A percentile compares a stretch with the other conserved stretches of the same genome.
phyloP scores from a whole-genome alignment of 2,113 vertebrate species.

The Toxotes chatareus region DNA sequence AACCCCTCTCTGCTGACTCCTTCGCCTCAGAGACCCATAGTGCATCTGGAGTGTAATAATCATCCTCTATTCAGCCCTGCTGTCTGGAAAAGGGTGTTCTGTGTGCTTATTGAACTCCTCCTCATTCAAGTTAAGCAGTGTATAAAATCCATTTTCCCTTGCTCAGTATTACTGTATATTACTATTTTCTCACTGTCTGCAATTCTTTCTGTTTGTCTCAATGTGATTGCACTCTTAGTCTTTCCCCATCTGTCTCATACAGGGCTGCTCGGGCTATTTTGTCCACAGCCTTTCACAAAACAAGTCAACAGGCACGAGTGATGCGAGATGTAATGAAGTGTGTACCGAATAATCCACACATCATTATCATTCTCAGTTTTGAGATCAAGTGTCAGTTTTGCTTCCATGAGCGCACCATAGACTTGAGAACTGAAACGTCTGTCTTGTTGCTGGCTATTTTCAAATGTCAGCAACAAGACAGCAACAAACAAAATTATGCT shows the following conservation, averaged over 20 bases:
- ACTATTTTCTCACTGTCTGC: conserved; percentile 3
- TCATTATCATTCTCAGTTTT: not conserved
- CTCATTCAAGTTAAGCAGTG: conserved; percentile 41
- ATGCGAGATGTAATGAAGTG: not conserved
- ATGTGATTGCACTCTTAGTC: not conserved
- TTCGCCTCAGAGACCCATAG: conserved; percentile 46
- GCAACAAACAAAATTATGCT: no score
- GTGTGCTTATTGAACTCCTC: conserved; percentile 59
- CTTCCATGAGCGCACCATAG: not conserved
- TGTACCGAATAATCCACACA: not conserved
- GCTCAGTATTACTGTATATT: conserved; percentile 28
- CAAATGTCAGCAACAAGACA: no score
- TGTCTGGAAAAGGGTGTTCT: conserved; percentile 45
- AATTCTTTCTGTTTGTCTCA: not conserved
- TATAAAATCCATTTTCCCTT: conserved; percentile 48
- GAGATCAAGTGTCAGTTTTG: not conserved
- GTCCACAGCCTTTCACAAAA: not conserved
- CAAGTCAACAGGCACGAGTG: not conserved
- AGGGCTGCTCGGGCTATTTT: not conserved
- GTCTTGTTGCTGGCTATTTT: no score
- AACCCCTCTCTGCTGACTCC: conserved; percentile 32
- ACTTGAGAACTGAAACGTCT: not conserved
- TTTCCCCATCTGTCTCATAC: no score
- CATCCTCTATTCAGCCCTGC: conserved; percentile 58
- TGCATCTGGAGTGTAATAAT: conserved; percentile 58